Conservation (phyloP, 37 sponge, comb jelly and placozoan species). For the Crambe crambe region DNA sequence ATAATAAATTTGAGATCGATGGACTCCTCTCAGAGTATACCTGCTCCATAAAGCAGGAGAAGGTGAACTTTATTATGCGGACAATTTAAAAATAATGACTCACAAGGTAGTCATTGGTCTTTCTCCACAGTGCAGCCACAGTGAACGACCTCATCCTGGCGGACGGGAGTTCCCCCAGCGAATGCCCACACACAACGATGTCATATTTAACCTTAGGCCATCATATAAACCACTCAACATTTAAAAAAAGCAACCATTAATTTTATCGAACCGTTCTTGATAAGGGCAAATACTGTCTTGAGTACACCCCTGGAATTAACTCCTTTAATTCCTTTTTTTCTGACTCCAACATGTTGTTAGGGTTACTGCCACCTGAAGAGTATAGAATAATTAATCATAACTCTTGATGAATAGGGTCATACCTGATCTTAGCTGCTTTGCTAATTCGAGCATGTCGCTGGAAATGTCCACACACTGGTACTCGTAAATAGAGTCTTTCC, state of each 20-base stretch:
- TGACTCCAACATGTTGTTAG: not conserved
- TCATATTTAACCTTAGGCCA: constrained; percentile 70
- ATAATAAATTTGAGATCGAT: not conserved
- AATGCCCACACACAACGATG: constrained; percentile 73
- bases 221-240: not conserved
- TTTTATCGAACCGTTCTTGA: constrained; percentile 45
- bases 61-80: not conserved
- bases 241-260: not conserved
- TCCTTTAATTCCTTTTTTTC: constrained; percentile 12
- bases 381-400: not conserved
- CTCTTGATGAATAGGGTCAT: too few relatives aligned
- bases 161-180: constrained; percentile 76
- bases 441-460: constrained; percentile 66
- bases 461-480: constrained; percentile 80
- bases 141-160: constrained; percentile 41
- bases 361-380: not conserved
- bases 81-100: not conserved
- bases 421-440: constrained; percentile 43
- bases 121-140: constrained; percentile 77
- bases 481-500: constrained; percentile 70
- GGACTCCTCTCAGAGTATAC: not conserved
- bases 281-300: constrained; percentile 77
- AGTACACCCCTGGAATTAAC: constrained; percentile 56
- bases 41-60: too few relatives aligned
- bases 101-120: constrained; percentile 80